These are phyloP conservation scores for Branchinecta lindahli DNA, from an alignment of 1,140 invertebrate species.

Conservation along the genomic window DNA sequence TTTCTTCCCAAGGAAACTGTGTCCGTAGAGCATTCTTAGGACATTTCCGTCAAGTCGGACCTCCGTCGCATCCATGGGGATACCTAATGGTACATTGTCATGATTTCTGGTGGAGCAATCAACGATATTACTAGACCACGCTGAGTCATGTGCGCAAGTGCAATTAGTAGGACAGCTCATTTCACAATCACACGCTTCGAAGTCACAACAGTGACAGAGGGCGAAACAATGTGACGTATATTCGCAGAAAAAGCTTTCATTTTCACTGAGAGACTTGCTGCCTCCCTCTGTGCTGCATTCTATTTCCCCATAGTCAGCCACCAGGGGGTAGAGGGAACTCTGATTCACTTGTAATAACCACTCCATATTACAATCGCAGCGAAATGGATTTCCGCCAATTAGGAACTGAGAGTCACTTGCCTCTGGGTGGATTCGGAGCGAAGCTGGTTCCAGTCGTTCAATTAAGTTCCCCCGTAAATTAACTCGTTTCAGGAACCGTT, in stretches of 20 bases:
- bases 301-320: constrained; percentile 76
- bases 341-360: constrained; percentile 64
- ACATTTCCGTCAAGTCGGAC: constrained; percentile 76
- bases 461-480: constrained; percentile 71
- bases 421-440: constrained; percentile 57
- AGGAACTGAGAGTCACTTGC: constrained; percentile 64
- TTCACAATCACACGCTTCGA: constrained; percentile 83
- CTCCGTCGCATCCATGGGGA: constrained; percentile 82
- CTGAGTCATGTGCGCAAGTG: constrained; percentile 78
- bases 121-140: constrained; percentile 79
- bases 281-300: constrained; percentile 60
- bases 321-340: constrained; percentile 47
- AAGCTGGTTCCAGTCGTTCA: constrained; percentile 64
- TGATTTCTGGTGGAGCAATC: constrained; percentile 65
- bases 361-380: constrained; percentile 72
- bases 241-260: constrained; percentile 75
- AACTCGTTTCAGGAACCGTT: constrained; percentile 68
- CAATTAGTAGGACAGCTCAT: constrained; percentile 83
- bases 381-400: constrained; percentile 72
- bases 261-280: constrained; percentile 64
- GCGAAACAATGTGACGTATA: constrained; percentile 79
- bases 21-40: constrained; percentile 50
- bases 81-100: constrained; percentile 54
- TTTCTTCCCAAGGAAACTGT: constrained; percentile 77
- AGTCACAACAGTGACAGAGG: constrained; percentile 80